phyloP scores from a whole-genome alignment of 2,113 vertebrate species.

The Hemichromis elongatus region DNA sequence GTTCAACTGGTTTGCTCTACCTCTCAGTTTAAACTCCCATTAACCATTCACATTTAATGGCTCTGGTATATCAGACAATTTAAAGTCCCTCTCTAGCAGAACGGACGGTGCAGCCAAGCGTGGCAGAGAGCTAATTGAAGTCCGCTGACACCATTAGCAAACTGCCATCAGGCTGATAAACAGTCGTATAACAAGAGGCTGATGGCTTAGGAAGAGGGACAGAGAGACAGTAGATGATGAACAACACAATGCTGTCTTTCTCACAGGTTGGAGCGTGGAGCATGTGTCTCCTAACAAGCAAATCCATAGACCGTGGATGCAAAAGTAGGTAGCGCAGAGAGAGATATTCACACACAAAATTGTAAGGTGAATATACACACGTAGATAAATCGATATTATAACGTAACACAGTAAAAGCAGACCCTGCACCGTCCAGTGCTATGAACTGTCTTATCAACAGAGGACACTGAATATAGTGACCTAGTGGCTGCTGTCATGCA shows the following conservation, averaged over 20 bases:
- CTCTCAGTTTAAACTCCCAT: conserved; percentile 47
- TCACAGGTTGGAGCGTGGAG: conserved; percentile 10
- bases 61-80: conserved; percentile 58
- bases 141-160: conserved; percentile 63
- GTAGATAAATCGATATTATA: not conserved
- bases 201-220: conserved; percentile 5
- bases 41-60: conserved; percentile 46
- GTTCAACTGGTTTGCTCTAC: not conserved
- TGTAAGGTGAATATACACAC: not conserved
- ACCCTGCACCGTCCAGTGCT: not conserved
- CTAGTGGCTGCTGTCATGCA: conserved; percentile 4
- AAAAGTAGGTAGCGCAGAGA: not conserved
- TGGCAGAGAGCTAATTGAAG: conserved; percentile 60
- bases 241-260: conserved; percentile 10
- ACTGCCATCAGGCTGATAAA: conserved; percentile 53
- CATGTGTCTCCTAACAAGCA: not conserved
- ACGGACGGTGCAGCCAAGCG: conserved; percentile 29
- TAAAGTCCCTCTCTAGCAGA: conserved; percentile 41
- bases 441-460: not conserved
- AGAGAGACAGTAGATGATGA: conserved; percentile 13
- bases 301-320: not conserved
- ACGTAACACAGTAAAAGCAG: not conserved
- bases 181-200: conserved; percentile 41
- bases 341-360: not conserved
- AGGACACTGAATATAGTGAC: conserved; percentile 37